These are phyloP conservation scores for Thermophis baileyi DNA, from an alignment of 2,113 vertebrate genomes.

Conservation along the genomic window DNA sequence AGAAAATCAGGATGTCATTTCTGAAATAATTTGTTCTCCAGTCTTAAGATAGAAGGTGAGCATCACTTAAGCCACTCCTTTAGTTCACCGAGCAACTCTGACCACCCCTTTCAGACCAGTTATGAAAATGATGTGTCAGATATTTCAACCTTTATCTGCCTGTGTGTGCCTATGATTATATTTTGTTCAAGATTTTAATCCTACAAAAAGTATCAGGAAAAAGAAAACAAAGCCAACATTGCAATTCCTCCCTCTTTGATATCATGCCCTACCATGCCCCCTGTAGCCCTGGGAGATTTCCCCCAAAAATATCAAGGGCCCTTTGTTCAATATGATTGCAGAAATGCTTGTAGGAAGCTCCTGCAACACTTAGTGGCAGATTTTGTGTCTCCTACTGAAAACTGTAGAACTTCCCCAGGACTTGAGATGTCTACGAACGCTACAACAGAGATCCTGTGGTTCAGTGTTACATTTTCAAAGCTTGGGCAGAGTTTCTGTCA, in stretches of 20 bases:
- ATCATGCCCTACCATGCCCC: not conserved
- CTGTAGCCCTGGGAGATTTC: not conserved
- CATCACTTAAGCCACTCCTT: not conserved
- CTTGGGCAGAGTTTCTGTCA: conserved; percentile 77
- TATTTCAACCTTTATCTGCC: not conserved
- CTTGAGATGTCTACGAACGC: not conserved
- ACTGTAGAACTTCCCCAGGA: not conserved
- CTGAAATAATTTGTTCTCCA: not conserved
- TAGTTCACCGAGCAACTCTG: not conserved
- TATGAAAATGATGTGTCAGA: not conserved
- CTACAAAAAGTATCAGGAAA: not conserved
- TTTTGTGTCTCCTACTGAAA: not conserved
- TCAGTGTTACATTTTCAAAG: conserved; percentile 74
- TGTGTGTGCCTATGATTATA: not conserved
- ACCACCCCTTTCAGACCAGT: not conserved
- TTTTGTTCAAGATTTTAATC: not conserved
- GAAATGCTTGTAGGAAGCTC: not conserved
- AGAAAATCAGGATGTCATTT: not conserved
- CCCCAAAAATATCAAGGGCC: not conserved
- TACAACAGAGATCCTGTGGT: rapidly evolving
- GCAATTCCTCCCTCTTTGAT: not conserved
- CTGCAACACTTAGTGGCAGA: not conserved
- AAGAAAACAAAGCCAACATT: not conserved
- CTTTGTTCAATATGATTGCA: not conserved
- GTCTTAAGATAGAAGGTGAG: not conserved